phyloP scores from a whole-genome alignment of 2,797 vertebrate genomes.

The Lepilemur ruficaudatus region DNA sequence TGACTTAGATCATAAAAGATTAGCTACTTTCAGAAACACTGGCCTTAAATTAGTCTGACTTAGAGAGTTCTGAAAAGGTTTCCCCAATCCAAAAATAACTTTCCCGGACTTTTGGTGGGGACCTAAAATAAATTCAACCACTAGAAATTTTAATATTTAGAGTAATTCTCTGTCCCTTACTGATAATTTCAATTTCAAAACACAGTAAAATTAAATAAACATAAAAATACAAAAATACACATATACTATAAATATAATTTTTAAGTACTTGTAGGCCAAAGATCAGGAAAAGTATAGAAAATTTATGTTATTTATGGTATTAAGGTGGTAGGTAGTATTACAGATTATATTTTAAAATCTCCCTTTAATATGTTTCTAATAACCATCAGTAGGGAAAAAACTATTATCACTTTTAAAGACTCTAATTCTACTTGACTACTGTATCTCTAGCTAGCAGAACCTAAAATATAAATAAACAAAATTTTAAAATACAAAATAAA shows the following conservation, averaged over 20 bases:
- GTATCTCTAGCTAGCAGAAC: background rate
- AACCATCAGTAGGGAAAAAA: background rate
- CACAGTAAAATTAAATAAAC: constrained; percentile 15
- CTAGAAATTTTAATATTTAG: background rate
- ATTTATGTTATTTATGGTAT: background rate
- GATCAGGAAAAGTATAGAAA: constrained; percentile 33
- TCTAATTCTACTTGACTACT: background rate
- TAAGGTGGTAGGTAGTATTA: background rate
- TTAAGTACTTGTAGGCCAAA: constrained; percentile 6
- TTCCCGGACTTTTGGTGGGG: background rate
- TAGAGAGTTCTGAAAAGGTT: background rate
- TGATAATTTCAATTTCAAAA: constrained; percentile 23
- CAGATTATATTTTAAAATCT: background rate
- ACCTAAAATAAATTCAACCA: constrained; percentile 29
- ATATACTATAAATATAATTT: background rate
- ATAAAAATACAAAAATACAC: constrained; percentile 3
- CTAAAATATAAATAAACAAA: background rate
- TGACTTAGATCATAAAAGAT: background rate
- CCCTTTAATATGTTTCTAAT: background rate
- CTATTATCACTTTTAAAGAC: constrained; percentile 1
- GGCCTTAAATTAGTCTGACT: background rate
- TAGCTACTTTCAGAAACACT: background rate
- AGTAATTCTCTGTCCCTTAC: background rate
- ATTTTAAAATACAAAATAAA: background rate
- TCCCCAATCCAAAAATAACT: background rate